Evolutionary conservation across 2,888 invertebrate species (phyloP).

Genomic region (Apamea monoglypha): DNA sequence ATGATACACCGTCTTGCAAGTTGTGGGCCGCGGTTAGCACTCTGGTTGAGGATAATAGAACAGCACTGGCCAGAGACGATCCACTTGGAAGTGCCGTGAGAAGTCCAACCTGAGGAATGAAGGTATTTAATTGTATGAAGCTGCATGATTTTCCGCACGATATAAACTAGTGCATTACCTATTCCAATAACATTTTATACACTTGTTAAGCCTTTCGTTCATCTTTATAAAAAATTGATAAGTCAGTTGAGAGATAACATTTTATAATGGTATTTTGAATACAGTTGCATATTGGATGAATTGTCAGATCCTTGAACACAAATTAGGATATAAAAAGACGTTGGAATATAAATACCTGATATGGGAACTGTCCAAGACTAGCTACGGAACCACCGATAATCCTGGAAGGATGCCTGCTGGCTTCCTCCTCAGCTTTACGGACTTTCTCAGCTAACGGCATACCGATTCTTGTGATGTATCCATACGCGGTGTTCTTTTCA

Average conservation of each 20-base stretch:
- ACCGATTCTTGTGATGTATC: slow-evolving; percentile 62
- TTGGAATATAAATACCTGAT: slow-evolving; percentile 59
- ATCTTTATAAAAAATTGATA: background rate
- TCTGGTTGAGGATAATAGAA: slow-evolving; percentile 49
- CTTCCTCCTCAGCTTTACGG: slow-evolving; percentile 54
- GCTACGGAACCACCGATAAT: slow-evolving; percentile 66
- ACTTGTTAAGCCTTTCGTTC: background rate
- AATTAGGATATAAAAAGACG: background rate
- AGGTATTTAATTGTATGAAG: background rate
- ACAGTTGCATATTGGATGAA: background rate
- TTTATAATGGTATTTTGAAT: background rate
- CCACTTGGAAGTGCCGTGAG: slow-evolving; percentile 44
- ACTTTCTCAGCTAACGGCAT: slow-evolving; percentile 64
- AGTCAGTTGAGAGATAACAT: background rate
- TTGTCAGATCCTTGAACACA: background rate
- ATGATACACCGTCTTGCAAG: slow-evolving; percentile 72
- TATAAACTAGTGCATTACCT: background rate
- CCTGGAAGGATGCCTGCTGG: slow-evolving; percentile 35
- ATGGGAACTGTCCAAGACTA: slow-evolving; percentile 60
- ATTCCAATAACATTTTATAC: background rate
- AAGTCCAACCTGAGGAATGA: slow-evolving; percentile 1
- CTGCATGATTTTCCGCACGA: background rate
- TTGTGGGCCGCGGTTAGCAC: slow-evolving; percentile 78
- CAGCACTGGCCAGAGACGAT: slow-evolving; percentile 71
- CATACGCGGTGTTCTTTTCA: slow-evolving; percentile 61